phyloP scores from a whole-genome alignment of 2,797 vertebrate species.

The Pangasius mekongensis region DNA sequence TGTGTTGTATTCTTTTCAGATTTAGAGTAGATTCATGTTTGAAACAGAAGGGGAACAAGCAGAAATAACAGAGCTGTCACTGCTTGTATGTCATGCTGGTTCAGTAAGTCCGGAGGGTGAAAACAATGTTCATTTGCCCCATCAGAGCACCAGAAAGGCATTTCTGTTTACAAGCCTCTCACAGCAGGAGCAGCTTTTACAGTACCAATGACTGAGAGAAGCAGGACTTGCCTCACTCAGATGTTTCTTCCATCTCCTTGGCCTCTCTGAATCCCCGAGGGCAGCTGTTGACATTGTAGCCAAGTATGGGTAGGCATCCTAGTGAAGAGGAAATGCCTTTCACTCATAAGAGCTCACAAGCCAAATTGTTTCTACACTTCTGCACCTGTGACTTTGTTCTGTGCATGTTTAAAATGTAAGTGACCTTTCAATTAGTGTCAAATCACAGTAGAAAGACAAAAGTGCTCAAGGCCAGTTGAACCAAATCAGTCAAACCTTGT shows the following conservation, averaged over 20 bases:
- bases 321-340: constrained; percentile 54
- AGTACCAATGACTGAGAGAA: constrained; percentile 35
- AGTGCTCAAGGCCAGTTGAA: not conserved
- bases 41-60: not conserved
- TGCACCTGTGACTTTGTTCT: constrained; percentile 55
- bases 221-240: constrained; percentile 43
- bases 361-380: constrained; percentile 41
- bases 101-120: not conserved
- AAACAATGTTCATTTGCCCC: constrained; percentile 9
- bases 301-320: constrained; percentile 49
- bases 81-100: not conserved
- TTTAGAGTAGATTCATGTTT: not conserved
- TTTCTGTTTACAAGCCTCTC: constrained; percentile 13
- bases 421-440: not conserved
- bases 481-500: not conserved
- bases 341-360: constrained; percentile 33
- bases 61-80: not conserved
- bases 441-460: not conserved
- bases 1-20: constrained; percentile 1
- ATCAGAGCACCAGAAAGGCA: constrained; percentile 14
- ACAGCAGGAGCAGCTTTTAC: constrained; percentile 26
- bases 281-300: constrained; percentile 50
- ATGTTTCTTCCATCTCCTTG: constrained; percentile 56
- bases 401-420: not conserved
- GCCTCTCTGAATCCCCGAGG: constrained; percentile 45